These are phyloP conservation scores for Linnaemya vulpina DNA, from an alignment of 2,888 invertebrate species.

Conservation along the genomic window DNA sequence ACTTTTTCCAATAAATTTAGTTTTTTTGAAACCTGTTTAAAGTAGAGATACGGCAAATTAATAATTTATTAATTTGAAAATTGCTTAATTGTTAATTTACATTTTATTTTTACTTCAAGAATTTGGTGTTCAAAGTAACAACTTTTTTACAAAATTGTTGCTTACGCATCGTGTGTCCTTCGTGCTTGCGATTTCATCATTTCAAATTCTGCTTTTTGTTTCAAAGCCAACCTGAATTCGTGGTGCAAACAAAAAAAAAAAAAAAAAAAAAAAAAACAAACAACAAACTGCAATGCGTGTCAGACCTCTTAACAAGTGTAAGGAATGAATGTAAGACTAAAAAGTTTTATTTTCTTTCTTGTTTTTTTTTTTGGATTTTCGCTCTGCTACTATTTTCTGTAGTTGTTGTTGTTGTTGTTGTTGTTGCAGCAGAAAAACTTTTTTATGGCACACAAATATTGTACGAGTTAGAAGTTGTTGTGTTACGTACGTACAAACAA, in stretches of 20 bases:
- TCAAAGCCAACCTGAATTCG: conserved; percentile 50
- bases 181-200: background rate
- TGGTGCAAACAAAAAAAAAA: conserved; percentile 52
- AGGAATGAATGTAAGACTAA: conserved; percentile 67
- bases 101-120: no score
- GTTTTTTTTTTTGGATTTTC: no score
- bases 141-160: no score
- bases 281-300: conserved; percentile 71
- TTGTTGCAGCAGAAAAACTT: conserved; percentile 47
- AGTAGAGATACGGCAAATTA: no score
- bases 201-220: conserved; percentile 16
- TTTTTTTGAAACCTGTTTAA: no score
- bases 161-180: no score
- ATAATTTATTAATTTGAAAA: no score
- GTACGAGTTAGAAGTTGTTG: conserved; percentile 40
- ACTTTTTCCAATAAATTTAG: no score
- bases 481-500: conserved; percentile 36
- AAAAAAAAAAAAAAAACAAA: no score
- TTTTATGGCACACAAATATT: conserved; percentile 43
- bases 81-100: no score
- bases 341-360: conserved; percentile 47
- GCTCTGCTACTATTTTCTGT: conserved; percentile 4
- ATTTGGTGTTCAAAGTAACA: no score
- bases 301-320: conserved; percentile 71
- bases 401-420: conserved; percentile 11